Percentiles rank a stretch among this genome's conserved stretches.
These are phyloP conservation scores for Jacana jacana DNA, from an alignment of 2,113 vertebrate species.

Conservation along the genomic window DNA sequence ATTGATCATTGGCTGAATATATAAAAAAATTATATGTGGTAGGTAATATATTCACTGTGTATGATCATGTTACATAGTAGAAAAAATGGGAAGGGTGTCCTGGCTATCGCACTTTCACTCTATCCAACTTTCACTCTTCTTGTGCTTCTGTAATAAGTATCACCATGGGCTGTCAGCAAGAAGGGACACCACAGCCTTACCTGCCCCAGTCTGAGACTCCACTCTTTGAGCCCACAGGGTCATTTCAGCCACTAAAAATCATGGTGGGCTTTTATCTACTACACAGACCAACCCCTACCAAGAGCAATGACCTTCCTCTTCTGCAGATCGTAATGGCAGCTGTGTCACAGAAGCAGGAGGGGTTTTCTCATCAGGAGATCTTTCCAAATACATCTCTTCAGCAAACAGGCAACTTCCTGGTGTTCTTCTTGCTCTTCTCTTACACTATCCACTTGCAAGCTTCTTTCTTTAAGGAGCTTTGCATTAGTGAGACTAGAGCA, in stretches of 20 bases:
- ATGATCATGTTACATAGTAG: accelerated
- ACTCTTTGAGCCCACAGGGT: not conserved
- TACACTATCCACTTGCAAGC: not conserved
- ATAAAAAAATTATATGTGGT: accelerated
- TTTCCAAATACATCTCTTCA: not conserved
- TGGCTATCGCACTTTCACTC: not conserved
- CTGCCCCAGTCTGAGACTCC: not conserved
- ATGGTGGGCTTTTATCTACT: not conserved
- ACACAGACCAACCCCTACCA: not conserved
- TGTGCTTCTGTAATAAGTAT: not conserved
- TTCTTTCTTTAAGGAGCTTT: not conserved
- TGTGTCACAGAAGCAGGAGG: not conserved
- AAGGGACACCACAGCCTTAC: not conserved
- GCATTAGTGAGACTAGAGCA: not conserved
- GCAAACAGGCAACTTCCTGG: not conserved
- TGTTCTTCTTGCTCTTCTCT: not conserved
- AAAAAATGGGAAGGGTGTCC: not conserved
- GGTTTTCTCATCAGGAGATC: not conserved
- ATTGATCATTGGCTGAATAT: not conserved
- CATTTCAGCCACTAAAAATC: not conserved
- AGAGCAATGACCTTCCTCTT: not conserved
- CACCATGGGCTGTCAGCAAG: not conserved
- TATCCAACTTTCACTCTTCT: not conserved
- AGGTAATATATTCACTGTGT: not conserved
- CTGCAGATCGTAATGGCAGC: not conserved